Evolutionary conservation across 2,113 vertebrate genomes (phyloP).

Genomic region (Sander lucioperca): DNA sequence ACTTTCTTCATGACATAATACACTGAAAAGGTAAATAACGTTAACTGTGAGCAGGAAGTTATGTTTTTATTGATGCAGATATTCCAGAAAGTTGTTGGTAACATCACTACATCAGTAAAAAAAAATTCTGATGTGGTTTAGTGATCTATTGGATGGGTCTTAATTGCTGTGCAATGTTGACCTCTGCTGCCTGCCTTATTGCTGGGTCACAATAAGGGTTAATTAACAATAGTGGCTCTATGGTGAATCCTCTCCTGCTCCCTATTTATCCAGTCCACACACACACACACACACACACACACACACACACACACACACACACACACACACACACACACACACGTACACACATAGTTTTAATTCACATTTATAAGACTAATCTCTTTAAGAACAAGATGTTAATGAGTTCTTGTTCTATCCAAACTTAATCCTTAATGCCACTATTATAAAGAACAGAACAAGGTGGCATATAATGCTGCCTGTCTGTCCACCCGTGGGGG

Average conservation of each 20-base stretch:
- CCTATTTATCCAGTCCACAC: constrained; percentile 14
- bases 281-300: constrained; percentile 24
- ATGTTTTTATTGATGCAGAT: neutral
- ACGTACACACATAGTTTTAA: neutral
- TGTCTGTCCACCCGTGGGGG: neutral
- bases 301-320: constrained; percentile 24
- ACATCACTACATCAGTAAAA: neutral
- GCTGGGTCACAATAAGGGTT: constrained; percentile 29
- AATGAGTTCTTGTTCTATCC: constrained; percentile 61
- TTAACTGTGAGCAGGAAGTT: neutral
- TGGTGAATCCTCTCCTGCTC: constrained; percentile 10
- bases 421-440: constrained; percentile 50
- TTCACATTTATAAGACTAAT: constrained; percentile 10
- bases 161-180: neutral
- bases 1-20: neutral
- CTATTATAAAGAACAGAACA: constrained; percentile 3
- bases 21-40: neutral
- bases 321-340: neutral
- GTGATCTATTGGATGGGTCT: neutral
- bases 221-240: constrained; percentile 36
- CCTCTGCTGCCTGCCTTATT: neutral
- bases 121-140: neutral
- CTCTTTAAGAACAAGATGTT: constrained; percentile 59
- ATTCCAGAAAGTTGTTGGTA: neutral
- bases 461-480: constrained; percentile 9